Evolutionary conservation across 2,797 vertebrate genomes (phyloP).

Genomic region (Orestias chungarensis): DNA sequence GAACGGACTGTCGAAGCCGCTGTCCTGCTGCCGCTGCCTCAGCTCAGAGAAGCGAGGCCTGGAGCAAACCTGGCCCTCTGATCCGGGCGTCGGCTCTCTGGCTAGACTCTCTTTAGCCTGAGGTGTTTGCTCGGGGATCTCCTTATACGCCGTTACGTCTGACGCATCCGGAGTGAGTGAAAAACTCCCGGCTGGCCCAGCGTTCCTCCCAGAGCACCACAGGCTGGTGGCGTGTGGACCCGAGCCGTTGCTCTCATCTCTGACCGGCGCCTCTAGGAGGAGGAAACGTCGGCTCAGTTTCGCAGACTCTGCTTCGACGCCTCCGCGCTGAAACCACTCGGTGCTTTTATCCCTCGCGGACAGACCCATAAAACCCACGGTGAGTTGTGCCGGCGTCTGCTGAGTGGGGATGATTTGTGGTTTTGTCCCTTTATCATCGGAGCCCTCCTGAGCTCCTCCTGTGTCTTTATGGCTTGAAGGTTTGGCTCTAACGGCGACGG

Average conservation of each 20-base stretch:
- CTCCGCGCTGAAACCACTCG: slow-evolving; percentile 59
- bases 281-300: slow-evolving; percentile 45
- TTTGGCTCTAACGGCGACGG: slow-evolving; percentile 21
- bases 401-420: neutral
- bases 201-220: slow-evolving; percentile 37
- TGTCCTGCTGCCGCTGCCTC: slow-evolving; percentile 76
- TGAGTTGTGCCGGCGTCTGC: slow-evolving; percentile 27
- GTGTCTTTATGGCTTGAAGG: slow-evolving; percentile 30
- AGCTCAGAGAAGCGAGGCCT: slow-evolving; percentile 73
- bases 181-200: slow-evolving; percentile 55
- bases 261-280: slow-evolving; percentile 80
- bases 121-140: slow-evolving; percentile 54
- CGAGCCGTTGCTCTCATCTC: slow-evolving; percentile 72
- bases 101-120: slow-evolving; percentile 23
- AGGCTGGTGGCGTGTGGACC: slow-evolving; percentile 20
- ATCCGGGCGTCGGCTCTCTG: slow-evolving; percentile 74
- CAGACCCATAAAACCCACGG: neutral
- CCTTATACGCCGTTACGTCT: slow-evolving; percentile 74
- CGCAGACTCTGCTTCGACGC: slow-evolving; percentile 41
- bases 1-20: slow-evolving; percentile 79
- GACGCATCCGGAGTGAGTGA: slow-evolving; percentile 55
- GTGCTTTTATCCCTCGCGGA: slow-evolving; percentile 60
- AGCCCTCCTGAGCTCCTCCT: slow-evolving; percentile 23
- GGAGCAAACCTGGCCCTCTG: slow-evolving; percentile 53
- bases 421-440: neutral